These are phyloP conservation scores for Sylvilagus floridanus DNA, from an alignment of 2,797 vertebrate genomes.

Conservation along the genomic window DNA sequence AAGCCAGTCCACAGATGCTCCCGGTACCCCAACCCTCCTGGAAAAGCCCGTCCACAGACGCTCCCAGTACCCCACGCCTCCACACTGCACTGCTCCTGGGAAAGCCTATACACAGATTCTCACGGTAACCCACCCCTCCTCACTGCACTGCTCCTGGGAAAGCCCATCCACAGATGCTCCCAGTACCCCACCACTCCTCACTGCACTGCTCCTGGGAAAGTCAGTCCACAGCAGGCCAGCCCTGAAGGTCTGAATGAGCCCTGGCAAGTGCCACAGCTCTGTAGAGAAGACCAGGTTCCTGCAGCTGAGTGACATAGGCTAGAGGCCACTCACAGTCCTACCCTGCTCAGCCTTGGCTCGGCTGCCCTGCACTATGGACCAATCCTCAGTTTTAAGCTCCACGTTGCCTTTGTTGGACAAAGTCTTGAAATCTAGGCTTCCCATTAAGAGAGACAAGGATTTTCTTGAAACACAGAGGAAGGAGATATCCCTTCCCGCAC, in stretches of 20 bases:
- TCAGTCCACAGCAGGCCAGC: too few species aligned
- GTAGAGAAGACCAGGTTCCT: not conserved
- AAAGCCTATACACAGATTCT: too few species aligned
- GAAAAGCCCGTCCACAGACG: too few species aligned
- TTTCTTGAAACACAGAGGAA: not conserved
- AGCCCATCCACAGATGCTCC: too few species aligned
- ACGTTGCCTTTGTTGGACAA: not conserved
- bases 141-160: not conserved
- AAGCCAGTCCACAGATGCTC: too few species aligned
- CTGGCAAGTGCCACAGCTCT: accelerated
- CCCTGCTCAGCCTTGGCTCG: not conserved
- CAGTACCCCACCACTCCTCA: too few species aligned
- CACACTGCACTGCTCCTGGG: too few species aligned
- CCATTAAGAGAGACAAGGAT: not conserved
- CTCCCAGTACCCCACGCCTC: too few species aligned
- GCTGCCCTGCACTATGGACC: not conserved
- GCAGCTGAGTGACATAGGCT: too few species aligned
- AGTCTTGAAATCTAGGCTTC: not conserved
- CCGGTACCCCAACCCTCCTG: too few species aligned
- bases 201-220: too few species aligned
- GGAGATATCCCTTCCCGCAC: not conserved
- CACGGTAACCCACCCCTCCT: too few species aligned
- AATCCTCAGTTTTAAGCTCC: not conserved
- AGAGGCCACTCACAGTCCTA: not conserved
- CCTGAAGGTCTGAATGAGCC: accelerated